A percentile compares a stretch with the other conserved stretches of the same genome.
These are phyloP conservation scores for Nyleta sp. DNA, from an alignment of 2,888 invertebrate genomes.

Conservation along the genomic window DNA sequence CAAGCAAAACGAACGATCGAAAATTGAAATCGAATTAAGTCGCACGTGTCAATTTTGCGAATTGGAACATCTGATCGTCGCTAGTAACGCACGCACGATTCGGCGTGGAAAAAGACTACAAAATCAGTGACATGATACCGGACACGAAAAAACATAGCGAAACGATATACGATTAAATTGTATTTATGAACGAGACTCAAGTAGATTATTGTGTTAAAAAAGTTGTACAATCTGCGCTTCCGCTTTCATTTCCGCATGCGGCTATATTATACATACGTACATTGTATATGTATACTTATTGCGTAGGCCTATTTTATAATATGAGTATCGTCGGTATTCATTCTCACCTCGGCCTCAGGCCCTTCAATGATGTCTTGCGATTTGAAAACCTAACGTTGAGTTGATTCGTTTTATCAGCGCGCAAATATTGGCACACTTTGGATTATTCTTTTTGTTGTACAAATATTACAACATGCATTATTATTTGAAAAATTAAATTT, in stretches of 20 bases:
- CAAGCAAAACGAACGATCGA: not conserved
- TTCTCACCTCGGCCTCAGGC: conserved; percentile 45
- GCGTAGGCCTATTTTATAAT: conserved; percentile 55
- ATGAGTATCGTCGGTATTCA: conserved; percentile 52
- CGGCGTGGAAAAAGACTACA: conserved; percentile 50
- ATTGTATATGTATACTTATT: conserved; percentile 55
- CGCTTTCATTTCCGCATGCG: conserved; percentile 24
- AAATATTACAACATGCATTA: no score
- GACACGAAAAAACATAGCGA: conserved; percentile 41
- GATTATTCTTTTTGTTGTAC: no score
- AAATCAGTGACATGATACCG: conserved; percentile 31
- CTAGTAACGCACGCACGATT: conserved; percentile 23
- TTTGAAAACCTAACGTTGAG: conserved; percentile 29
- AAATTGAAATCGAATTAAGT: not conserved
- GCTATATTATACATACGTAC: conserved; percentile 35
- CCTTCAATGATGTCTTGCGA: conserved; percentile 29
- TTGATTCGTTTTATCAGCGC: conserved; percentile 27
- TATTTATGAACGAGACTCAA: conserved; percentile 40
- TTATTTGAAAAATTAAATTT: no score
- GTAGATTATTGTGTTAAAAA: conserved; percentile 55
- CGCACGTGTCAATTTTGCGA: conserved; percentile 43
- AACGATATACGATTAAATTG: conserved; percentile 41
- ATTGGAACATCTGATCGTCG: conserved; percentile 40
- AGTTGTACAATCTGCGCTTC: conserved; percentile 51
- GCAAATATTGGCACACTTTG: conserved; percentile 37